Evolutionary conservation across 2,888 invertebrate species (phyloP).

Genomic region (Scelioninae gen. 1): DNA sequence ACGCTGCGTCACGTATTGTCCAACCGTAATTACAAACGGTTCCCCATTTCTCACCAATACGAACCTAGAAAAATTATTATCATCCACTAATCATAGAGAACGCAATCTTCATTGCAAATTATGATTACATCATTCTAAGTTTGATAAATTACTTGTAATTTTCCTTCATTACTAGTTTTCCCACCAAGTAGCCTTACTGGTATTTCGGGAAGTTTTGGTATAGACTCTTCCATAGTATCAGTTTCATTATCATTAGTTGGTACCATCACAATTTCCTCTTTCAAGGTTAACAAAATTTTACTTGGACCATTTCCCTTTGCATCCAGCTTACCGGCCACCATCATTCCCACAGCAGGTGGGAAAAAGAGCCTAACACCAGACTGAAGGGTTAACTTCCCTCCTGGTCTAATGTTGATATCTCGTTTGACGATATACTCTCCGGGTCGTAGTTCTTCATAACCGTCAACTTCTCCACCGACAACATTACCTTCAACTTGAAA

Average conservation of each 20-base stretch:
- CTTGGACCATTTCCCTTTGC: constrained; percentile 92
- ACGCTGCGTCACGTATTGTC: constrained; percentile 95
- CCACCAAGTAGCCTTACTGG: constrained; percentile 94
- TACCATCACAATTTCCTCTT: constrained; percentile 89
- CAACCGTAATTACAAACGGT: constrained; percentile 99
- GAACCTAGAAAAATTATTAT: constrained; percentile 85
- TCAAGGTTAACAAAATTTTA: constrained; percentile 91
- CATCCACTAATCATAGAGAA: too few species aligned
- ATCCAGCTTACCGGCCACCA: constrained; percentile 96
- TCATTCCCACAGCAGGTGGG: constrained; percentile 96
- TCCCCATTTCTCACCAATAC: constrained; percentile 95
- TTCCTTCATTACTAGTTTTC: constrained; percentile 92
- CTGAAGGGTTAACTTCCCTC: constrained; percentile 94
- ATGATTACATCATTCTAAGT: background rate
- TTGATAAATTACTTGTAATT: constrained; percentile 87
- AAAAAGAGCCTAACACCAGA: constrained; percentile 95
- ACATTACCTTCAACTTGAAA: constrained; percentile 89
- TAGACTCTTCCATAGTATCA: constrained; percentile 85
- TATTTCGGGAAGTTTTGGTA: constrained; percentile 85
- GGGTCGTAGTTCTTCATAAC: constrained; percentile 91
- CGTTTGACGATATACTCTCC: constrained; percentile 96
- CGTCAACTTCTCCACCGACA: constrained; percentile 97
- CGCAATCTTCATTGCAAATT: too few species aligned
- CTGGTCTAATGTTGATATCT: constrained; percentile 97
- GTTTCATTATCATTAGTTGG: constrained; percentile 86